Evolutionary conservation across 2,797 vertebrate genomes (phyloP), one percentile per base, ranked within the genome.

Genomic region (Paramormyrops hopkinsi): DNA sequence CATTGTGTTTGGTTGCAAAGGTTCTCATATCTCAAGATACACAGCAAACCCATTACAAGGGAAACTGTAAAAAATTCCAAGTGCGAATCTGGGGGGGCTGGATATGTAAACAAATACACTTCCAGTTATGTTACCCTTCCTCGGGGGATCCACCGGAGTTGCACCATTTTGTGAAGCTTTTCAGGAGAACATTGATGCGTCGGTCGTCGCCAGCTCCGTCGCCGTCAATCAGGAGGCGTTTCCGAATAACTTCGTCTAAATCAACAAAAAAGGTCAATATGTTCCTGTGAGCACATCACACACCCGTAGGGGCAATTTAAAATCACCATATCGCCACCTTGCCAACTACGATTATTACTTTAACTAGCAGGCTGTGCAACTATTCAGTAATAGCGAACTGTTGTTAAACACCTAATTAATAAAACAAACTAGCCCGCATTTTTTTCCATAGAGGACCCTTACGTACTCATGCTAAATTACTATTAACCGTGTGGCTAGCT

Each of bases 101-200:
- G 62, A 29, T 29, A 29, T 12, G 62, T 4, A 29, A 69, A 69
- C 4, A 69, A 69, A 29, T 19, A 33, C 37, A 37, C 17, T 44
- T 44, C 22, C 84, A 14, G 41, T 17, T 8, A 91, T 33, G 93
- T 90, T 94, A 99, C 98, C 97, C 97, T 92, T 99, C 99, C 93
- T 99, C 99, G 1, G 97, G 96, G n/a, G 96, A 97, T 90, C 96
- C 96, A 2, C 73, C 37, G 14, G 98, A 97, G 91, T 97, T 96
- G 90, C 97, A 98, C 99, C 98, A 99, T 92, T 99, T 99, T 87
- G 97, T 97, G 94, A 99, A 99, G 92, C 97, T 98, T 94, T 99
- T 99, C 46, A 99, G 95, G 19, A 99, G 94, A 88, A 99, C 94
- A 90, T 99, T 99, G 91, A 99, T 99, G 33, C 98, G 95, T 50